Conservation (phyloP, 1,140 invertebrate genomes). For the Trichonephila inaurata region DNA sequence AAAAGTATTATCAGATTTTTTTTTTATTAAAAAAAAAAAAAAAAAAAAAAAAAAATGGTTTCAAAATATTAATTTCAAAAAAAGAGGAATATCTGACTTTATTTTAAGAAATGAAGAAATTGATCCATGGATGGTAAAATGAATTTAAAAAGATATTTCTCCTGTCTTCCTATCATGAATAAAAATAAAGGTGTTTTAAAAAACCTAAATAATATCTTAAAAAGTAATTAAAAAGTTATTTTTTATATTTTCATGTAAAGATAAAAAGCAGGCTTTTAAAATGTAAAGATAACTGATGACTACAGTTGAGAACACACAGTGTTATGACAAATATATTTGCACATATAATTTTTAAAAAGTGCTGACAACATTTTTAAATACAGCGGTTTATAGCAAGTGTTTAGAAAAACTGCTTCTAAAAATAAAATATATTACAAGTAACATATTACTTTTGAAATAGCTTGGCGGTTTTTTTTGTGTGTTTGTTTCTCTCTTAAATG, state of each 20-base stretch:
- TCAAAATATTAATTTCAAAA: too few species aligned
- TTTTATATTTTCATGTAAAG: not conserved
- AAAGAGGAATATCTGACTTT: not conserved
- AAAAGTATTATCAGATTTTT: too few species aligned
- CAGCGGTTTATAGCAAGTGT: not conserved
- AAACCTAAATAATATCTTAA: too few species aligned
- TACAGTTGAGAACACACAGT: not conserved
- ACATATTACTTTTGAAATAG: not conserved
- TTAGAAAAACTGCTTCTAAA: not conserved
- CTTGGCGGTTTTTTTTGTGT: not conserved
- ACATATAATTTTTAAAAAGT: constrained; percentile 15
- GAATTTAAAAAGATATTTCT: not conserved
- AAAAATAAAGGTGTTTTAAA: not conserved
- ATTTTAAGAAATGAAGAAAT: too few species aligned
- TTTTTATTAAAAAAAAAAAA: too few species aligned
- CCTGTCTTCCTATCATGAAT: not conserved
- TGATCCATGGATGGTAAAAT: too few species aligned
- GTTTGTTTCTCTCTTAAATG: too few species aligned
- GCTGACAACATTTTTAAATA: not conserved
- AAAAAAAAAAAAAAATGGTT: not conserved
- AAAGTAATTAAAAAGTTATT: not conserved
- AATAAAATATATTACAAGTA: not conserved
- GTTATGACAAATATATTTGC: not conserved
- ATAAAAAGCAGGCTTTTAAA: not conserved
- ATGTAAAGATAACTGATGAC: not conserved